Evolutionary conservation across 2,113 vertebrate genomes (phyloP), one percentile per base, ranked within the genome.

Genomic region (Proterorhinus semilunaris): DNA sequence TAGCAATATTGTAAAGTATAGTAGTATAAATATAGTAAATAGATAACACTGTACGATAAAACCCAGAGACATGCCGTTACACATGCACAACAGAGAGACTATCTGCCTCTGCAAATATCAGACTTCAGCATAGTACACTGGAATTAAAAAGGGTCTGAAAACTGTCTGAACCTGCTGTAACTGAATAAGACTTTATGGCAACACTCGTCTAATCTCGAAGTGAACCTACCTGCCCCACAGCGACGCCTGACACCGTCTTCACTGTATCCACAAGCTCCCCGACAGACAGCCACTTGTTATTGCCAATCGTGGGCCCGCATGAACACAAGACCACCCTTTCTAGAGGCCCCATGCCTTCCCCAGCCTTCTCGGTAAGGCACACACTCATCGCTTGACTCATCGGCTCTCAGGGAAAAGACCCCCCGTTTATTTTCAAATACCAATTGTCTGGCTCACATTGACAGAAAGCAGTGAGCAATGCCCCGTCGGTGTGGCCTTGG

Each of bases 301-400:
- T 73, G 66, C 83, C 75, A 72, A 77, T 67, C 83, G 58, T 3
- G 51, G 66, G 78, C 75, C 69, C 62, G 63, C 74, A 47, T 80
- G 61, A 76, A 79, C 80, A 71, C 68, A 10, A 81, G 83, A 83
- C 84, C 87, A 87, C 83, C 88, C 90, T 88, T 72, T 82, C 79
- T 65, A 52, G 65, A 84, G 83, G 87, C 82, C 88, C 75, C 88
- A 36, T 79, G 79, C 76, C 72, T 84, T 78, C 66, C 65, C 68
- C 27, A 5, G 27, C 2, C 71, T 88, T 86, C 87, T 90, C 82
- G 73, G 83, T 15, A 36, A n/a, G 50, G 50, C 87, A 87, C 74
- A 76, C 86, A 86, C 82, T 91, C 90, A 91, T 81, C 73, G 57
- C 64, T 89, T 91, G 86, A 90, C 83, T 88, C 88, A 91, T 45